These are phyloP conservation scores for Glyptemys insculpta DNA, from an alignment of 2,797 vertebrate species.

Conservation along the genomic window DNA sequence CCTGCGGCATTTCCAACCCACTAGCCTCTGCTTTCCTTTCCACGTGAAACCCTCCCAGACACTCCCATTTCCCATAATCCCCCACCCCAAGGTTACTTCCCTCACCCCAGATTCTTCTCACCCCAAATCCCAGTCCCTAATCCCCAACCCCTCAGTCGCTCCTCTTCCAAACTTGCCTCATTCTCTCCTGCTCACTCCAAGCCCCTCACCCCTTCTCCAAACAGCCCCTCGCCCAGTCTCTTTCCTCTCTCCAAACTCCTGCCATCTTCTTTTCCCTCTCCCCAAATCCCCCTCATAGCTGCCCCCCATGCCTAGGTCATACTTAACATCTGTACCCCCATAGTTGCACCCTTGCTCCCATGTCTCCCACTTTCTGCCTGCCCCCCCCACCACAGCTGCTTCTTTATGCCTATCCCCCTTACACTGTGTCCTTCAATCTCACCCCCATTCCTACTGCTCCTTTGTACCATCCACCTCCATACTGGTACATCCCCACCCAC, in stretches of 20 bases:
- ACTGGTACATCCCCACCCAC: not conserved
- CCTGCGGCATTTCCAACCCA: not conserved
- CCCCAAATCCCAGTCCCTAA: not conserved
- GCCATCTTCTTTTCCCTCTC: not conserved
- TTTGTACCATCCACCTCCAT: not conserved
- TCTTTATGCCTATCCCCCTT: not conserved
- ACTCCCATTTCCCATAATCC: not conserved
- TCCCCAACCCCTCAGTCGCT: not conserved
- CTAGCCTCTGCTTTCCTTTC: not conserved
- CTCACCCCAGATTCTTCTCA: not conserved
- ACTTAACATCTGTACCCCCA: not conserved
- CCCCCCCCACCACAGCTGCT: not conserved
- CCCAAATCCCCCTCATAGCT: fast-evolving
- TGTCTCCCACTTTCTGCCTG: not conserved
- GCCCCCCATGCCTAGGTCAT: fast-evolving
- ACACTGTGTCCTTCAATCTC: not conserved
- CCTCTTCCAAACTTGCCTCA: not conserved
- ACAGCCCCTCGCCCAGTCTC: not conserved
- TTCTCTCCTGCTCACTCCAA: not conserved
- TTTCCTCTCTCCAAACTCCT: not conserved
- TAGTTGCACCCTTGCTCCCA: not conserved
- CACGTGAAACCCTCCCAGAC: not conserved
- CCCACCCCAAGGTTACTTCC: not conserved
- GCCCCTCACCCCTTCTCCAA: not conserved
- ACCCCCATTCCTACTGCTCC: not conserved